Evolutionary conservation across 2,888 invertebrate species (phyloP), one percentile per base, ranked within the genome.

Genomic region (Allygus modestus): DNA sequence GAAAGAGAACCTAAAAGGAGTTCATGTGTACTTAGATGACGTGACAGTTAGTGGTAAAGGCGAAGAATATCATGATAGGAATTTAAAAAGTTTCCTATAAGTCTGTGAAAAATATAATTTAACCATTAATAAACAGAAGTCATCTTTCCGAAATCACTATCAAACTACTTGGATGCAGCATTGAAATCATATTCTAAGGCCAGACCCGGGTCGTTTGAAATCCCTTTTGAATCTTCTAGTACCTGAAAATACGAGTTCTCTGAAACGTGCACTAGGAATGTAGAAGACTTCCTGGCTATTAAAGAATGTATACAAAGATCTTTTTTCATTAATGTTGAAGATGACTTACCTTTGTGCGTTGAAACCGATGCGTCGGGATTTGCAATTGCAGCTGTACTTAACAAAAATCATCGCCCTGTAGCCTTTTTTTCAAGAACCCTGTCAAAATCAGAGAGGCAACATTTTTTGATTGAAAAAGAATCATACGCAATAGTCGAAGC

Each of bases 351-450:
- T 37, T 37, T 37, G 7, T 12, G 11, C 17, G 71, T 31, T 17
- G 71, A 71, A 71, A 71, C 71, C 5, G 71, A 71, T 71, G 71
- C 71, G 1, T 71, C 71, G 9, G 73, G 41, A 5, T 15, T 1
- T 17, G 58, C 58, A 12, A 83, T 83, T n/a, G 84, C 37, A 37
- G 37, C 37, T 7, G 11, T 11, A 12, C 20, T 83, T 17, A 46
- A 54, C 4, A 23, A 46, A 46, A 46, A 28, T 2, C 46, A 26
- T 1, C 20, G 51, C 1, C 83, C 83, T 17, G 83, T 83, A 1
- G 84, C 77, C 7, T 37, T 77, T 58, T 79, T 79, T 20, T 83
- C 84, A 20, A 51, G 84, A n/a, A 77, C 77, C n/a, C 84, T 83
- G 0, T 20, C 75, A 4, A 37, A 37, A 1, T 26, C 58, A 23